These are phyloP conservation scores for Cherax destructor DNA, from an alignment of 1,140 invertebrate species.

Conservation along the genomic window DNA sequence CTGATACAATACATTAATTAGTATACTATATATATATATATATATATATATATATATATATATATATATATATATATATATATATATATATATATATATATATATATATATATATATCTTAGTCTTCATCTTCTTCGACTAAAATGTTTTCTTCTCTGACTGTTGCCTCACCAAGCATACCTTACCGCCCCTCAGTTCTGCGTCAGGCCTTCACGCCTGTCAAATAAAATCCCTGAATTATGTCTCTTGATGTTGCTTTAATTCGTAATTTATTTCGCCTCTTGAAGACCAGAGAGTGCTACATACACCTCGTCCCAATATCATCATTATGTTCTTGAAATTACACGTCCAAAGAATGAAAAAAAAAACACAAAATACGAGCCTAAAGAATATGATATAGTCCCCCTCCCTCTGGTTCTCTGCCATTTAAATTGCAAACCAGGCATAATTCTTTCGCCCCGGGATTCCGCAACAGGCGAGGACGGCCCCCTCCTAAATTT, in stretches of 20 bases:
- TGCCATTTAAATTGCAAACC: slow-evolving; percentile 66
- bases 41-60: slow-evolving; percentile 37
- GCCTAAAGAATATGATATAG: slow-evolving; percentile 53
- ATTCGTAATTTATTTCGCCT: not conserved
- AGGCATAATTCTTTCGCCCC: slow-evolving; percentile 58
- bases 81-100: no score
- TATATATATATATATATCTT: not conserved
- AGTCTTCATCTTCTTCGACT: not conserved
- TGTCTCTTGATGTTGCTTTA: not conserved
- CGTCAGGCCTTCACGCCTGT: not conserved
- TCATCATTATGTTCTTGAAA: slow-evolving; percentile 26
- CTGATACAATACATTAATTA: not conserved
- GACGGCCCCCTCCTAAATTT: slow-evolving; percentile 67
- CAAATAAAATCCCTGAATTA: not conserved
- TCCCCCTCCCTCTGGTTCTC: slow-evolving; percentile 21
- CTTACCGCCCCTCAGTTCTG: no score
- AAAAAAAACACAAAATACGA: slow-evolving; percentile 33
- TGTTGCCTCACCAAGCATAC: not conserved
- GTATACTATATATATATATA: slow-evolving; percentile 27
- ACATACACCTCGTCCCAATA: not conserved
- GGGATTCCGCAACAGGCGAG: slow-evolving; percentile 63
- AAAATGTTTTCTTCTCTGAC: not conserved
- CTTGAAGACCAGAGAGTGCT: not conserved
- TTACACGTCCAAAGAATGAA: slow-evolving; percentile 24
- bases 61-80: slow-evolving; percentile 41